Conservation (phyloP, 1,140 invertebrate genomes). For the Carcinoscorpius rotundicauda region DNA sequence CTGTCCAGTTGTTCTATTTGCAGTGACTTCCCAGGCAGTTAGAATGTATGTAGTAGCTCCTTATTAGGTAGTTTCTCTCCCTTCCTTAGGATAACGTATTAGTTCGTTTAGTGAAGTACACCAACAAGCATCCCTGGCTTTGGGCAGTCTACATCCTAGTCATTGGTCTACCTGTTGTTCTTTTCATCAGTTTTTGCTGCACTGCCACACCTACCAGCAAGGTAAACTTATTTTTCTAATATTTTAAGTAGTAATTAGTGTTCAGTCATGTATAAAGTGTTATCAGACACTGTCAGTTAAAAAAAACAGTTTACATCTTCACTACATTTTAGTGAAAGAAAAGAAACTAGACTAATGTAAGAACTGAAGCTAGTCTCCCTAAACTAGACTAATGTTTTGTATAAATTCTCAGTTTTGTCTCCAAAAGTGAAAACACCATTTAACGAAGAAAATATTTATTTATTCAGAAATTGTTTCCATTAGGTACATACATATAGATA, state of each 20-base stretch:
- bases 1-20: too few species aligned
- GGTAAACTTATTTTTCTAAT: constrained; percentile 6
- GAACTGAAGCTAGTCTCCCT: background rate
- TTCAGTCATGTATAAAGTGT: constrained; percentile 25
- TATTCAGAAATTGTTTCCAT: too few species aligned
- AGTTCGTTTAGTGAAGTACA: constrained; percentile 62
- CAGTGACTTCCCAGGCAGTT: too few species aligned
- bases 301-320: constrained; percentile 44
- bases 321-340: constrained; percentile 34
- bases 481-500: too few species aligned
- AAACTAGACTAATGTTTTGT: background rate
- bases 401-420: too few species aligned
- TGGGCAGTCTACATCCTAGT: constrained; percentile 75
- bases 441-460: too few species aligned
- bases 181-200: constrained; percentile 70
- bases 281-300: too few species aligned
- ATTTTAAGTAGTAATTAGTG: constrained; percentile 5
- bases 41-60: too few species aligned
- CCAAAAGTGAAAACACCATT: too few species aligned
- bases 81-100: constrained; percentile 59
- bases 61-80: too few species aligned
- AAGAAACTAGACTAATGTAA: constrained; percentile 6
- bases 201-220: constrained; percentile 35
- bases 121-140: constrained; percentile 79
- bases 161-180: constrained; percentile 59